These are phyloP conservation scores for Amphilophus citrinellus DNA, from an alignment of 2,113 vertebrate genomes.

Conservation along the genomic window DNA sequence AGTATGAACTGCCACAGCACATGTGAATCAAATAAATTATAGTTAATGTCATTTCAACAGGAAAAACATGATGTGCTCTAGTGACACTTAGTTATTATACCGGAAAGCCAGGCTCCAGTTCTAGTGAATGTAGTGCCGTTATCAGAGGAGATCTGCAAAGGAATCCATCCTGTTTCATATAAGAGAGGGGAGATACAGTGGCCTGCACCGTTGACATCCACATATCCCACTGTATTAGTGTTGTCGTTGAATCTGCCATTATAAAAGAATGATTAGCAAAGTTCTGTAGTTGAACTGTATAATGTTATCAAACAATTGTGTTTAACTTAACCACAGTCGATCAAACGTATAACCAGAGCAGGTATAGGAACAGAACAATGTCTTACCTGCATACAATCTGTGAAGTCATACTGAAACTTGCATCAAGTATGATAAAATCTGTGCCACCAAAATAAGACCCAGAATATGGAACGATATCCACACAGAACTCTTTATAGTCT, in stretches of 20 bases:
- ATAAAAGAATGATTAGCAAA: background rate
- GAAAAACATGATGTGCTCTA: background rate
- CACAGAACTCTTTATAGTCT: conserved; percentile 85
- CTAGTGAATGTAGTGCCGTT: conserved; percentile 78
- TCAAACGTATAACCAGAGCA: background rate
- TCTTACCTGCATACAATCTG: conserved; percentile 87
- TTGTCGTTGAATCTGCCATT: conserved; percentile 84
- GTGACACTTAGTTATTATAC: conserved; percentile 64
- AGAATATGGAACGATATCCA: conserved; percentile 84
- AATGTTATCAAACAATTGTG: background rate
- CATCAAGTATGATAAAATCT: conserved; percentile 82
- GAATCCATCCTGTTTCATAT: conserved; percentile 88
- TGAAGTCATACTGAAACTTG: conserved; percentile 51
- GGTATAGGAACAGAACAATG: background rate
- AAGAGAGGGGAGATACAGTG: conserved; percentile 92
- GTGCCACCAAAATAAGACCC: conserved; percentile 91
- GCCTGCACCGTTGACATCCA: conserved; percentile 74
- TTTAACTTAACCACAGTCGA: background rate
- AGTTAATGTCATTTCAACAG: background rate
- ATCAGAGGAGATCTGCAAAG: conserved; percentile 85
- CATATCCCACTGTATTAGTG: conserved; percentile 80
- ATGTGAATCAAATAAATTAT: background rate
- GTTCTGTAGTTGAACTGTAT: background rate
- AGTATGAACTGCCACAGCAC: conserved; percentile 84
- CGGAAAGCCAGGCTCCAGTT: conserved; percentile 88